phyloP scores from a whole-genome alignment of 2,888 invertebrate species.

The Hylaea fasciaria region DNA sequence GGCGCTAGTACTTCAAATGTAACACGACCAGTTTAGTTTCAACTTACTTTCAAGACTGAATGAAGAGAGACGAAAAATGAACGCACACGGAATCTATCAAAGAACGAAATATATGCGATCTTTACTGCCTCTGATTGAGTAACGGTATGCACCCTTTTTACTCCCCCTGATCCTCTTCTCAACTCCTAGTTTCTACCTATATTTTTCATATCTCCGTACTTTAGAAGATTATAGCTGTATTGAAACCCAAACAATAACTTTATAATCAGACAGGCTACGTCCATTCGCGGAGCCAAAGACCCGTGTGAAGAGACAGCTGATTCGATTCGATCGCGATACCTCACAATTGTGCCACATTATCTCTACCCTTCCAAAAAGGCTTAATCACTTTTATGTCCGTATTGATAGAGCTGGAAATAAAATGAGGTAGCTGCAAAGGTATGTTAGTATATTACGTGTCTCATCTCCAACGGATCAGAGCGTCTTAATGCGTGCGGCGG shows the following conservation, averaged over 20 bases:
- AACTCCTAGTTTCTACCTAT: neutral
- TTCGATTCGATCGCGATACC: constrained; percentile 66
- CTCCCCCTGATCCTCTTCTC: too few species aligned
- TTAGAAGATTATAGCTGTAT: constrained; percentile 34
- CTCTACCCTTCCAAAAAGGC: neutral
- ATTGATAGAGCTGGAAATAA: constrained; percentile 44
- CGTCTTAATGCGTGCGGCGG: constrained; percentile 68
- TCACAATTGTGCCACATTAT: constrained; percentile 47
- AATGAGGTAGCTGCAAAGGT: constrained; percentile 28
- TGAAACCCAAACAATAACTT: constrained; percentile 41
- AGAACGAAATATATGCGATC: too few species aligned
- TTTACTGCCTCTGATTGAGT: too few species aligned
- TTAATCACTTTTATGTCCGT: constrained; percentile 41
- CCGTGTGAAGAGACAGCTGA: constrained; percentile 78
- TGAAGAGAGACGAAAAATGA: too few species aligned
- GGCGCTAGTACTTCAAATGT: too few species aligned
- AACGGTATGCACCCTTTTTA: too few species aligned
- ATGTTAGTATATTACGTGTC: constrained; percentile 58
- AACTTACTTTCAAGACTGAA: too few species aligned
- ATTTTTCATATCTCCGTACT: neutral
- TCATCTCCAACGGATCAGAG: constrained; percentile 68
- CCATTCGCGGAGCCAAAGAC: constrained; percentile 64
- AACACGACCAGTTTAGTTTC: too few species aligned
- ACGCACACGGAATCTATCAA: too few species aligned
- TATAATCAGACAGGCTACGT: constrained; percentile 50